These are phyloP conservation scores for Mungos mungo DNA, from an alignment of 2,113 vertebrate genomes.

Conservation along the genomic window DNA sequence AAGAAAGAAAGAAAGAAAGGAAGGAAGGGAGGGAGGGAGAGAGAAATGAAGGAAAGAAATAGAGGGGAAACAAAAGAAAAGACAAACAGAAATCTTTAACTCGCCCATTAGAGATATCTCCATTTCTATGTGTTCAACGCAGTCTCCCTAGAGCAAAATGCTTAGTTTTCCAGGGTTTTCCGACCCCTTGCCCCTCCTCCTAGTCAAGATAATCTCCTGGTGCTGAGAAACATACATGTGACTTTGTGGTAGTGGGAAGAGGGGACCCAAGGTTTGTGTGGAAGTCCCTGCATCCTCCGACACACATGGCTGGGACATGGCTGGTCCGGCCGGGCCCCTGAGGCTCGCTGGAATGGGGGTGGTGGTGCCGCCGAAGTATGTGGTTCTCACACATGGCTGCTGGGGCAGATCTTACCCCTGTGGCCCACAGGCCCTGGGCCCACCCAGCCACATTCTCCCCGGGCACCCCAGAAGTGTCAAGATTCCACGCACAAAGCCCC, in stretches of 20 bases:
- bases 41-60: too few species aligned
- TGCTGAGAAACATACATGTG: not conserved
- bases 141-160: not conserved
- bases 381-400: not conserved
- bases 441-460: not conserved
- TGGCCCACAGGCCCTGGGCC: not conserved
- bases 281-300: not conserved
- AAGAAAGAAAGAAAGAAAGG: not conserved
- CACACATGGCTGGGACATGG: not conserved
- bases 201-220: not conserved
- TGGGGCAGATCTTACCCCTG: not conserved
- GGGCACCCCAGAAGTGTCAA: not conserved
- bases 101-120: not conserved
- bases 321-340: not conserved
- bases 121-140: not conserved
- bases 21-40: not conserved
- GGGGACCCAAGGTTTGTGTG: not conserved
- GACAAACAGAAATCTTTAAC: not conserved
- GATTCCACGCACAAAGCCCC: not conserved
- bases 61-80: too few species aligned
- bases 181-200: not conserved
- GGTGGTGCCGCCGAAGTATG: not conserved
- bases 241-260: not conserved
- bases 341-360: accelerated
- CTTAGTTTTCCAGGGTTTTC: not conserved